Evolutionary conservation across 2,888 invertebrate species (phyloP), one percentile per base, ranked within the genome.

Genomic region (Capitulum mitella): DNA sequence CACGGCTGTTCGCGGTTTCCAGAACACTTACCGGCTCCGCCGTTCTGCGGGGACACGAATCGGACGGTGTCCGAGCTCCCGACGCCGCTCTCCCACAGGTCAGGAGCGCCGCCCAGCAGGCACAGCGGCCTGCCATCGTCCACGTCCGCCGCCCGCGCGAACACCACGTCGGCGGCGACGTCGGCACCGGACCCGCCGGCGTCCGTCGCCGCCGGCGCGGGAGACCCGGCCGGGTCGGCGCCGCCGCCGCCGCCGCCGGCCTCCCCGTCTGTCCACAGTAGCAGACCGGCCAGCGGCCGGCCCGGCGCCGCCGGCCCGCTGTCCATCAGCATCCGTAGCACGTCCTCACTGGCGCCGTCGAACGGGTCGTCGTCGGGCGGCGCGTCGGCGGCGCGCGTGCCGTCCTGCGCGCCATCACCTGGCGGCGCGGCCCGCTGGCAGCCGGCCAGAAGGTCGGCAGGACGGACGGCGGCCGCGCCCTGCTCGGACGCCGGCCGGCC

Each of bases 251-350:
- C 51, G 51, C 22, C 51, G 16, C 51, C 51, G 19, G 22, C n/a
- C n/a, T n/a, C n/a, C n/a, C n/a, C n/a, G n/a, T n/a, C n/a, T n/a
- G n/a, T n/a, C n/a, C n/a, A n/a, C n/a, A n/a, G n/a, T n/a, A n/a
- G n/a, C n/a, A n/a, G n/a, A n/a, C n/a, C n/a, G n/a, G n/a, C n/a
- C n/a, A n/a, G n/a, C n/a, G n/a, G n/a, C n/a, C n/a, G n/a, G n/a
- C n/a, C n/a, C n/a, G n/a, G n/a, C 61, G 61, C 0, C 61, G 12
- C 29, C 34, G 64, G 34, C 64, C 3, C 29, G 32, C 32, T 32
- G 32, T 64, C 64, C 64, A 64, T 64, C 64, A 64, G 64, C 64
- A 64, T 64, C 34, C 29, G 64, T 34, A 64, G 64, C 32, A 64
- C 64, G 34, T 64, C 64, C 19, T 32, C 64, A n/a, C 16, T 34